These are phyloP conservation scores for Enteromius anoplus DNA, from an alignment of 2,797 vertebrate species.

Conservation along the genomic window DNA sequence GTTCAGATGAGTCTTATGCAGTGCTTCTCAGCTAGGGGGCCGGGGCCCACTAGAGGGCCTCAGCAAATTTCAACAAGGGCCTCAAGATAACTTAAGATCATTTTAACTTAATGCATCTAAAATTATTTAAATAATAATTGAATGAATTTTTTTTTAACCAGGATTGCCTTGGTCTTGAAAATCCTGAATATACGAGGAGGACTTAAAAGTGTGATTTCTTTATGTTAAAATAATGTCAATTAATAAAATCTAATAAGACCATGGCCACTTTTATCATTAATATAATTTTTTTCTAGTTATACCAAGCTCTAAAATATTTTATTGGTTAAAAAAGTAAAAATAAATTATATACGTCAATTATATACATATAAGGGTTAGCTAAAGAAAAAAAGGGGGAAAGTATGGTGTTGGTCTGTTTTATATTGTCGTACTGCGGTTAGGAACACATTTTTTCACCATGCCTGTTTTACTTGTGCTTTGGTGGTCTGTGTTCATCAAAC, in stretches of 20 bases:
- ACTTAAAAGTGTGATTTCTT: background rate
- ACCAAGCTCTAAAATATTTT: background rate
- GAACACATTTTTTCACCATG: conserved; percentile 67
- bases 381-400: conserved; percentile 37
- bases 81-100: background rate
- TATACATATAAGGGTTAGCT: conserved; percentile 62
- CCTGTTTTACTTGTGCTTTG: conserved; percentile 65
- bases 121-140: background rate
- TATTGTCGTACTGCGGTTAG: conserved; percentile 47
- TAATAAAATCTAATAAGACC: background rate
- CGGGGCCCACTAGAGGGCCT: background rate
- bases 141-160: background rate
- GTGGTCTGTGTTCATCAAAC: conserved; percentile 68
- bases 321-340: background rate
- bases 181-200: background rate
- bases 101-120: background rate
- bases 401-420: conserved; percentile 55
- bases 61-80: background rate
- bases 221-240: background rate
- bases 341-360: conserved; percentile 65
- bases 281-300: background rate
- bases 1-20: background rate
- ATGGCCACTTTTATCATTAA: background rate
- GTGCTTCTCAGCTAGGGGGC: background rate
- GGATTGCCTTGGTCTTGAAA: background rate